These are phyloP conservation scores for Fistularia tabacaria DNA, from an alignment of 2,797 vertebrate genomes.

Conservation along the genomic window DNA sequence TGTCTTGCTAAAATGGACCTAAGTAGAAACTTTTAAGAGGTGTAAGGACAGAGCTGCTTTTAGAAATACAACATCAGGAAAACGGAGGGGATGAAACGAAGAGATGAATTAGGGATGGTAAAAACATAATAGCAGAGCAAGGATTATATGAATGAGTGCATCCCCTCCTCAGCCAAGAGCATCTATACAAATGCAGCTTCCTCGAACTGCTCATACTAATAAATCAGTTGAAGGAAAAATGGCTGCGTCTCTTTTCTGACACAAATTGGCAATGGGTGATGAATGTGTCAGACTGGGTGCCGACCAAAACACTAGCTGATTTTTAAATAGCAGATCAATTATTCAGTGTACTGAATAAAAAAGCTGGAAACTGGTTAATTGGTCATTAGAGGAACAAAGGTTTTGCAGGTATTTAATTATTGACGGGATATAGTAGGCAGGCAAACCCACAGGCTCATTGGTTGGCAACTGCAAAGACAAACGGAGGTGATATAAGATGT, in stretches of 20 bases:
- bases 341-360: slow-evolving; percentile 71
- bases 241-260: slow-evolving; percentile 47
- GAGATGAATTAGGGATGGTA: background rate
- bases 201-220: slow-evolving; percentile 22
- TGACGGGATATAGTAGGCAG: slow-evolving; percentile 58
- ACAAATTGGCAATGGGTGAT: slow-evolving; percentile 60
- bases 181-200: slow-evolving; percentile 11
- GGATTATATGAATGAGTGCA: slow-evolving; percentile 10
- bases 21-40: no score
- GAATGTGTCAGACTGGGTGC: slow-evolving; percentile 50
- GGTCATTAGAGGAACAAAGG: slow-evolving; percentile 79
- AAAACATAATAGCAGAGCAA: background rate
- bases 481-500: slow-evolving; percentile 44
- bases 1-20: no score
- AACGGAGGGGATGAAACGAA: background rate
- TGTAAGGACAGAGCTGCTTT: background rate
- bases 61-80: background rate
- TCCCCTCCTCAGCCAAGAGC: slow-evolving; percentile 7
- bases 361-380: slow-evolving; percentile 74
- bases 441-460: slow-evolving; percentile 47
- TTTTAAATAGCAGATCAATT: slow-evolving; percentile 73
- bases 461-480: slow-evolving; percentile 51
- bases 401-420: slow-evolving; percentile 73
- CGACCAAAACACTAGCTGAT: slow-evolving; percentile 56
- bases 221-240: slow-evolving; percentile 61